These are phyloP conservation scores for Apotomis turbidana DNA, from an alignment of 2,888 invertebrate genomes.

Conservation along the genomic window DNA sequence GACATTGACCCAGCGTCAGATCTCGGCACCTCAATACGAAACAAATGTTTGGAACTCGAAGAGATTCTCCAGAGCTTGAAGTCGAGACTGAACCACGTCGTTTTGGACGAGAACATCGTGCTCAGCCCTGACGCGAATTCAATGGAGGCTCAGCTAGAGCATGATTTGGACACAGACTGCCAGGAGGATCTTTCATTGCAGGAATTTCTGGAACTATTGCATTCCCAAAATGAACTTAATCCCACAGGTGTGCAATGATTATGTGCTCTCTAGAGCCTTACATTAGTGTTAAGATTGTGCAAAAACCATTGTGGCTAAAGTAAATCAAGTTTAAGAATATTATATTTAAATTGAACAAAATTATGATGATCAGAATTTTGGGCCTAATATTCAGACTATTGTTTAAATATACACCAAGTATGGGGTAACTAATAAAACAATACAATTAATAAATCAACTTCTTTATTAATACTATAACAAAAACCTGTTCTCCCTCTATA, in stretches of 20 bases:
- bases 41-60: constrained; percentile 79
- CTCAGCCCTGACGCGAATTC: constrained; percentile 80
- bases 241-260: constrained; percentile 70
- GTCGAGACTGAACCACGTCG: constrained; percentile 78
- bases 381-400: constrained; percentile 37
- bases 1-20: constrained; percentile 80
- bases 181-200: constrained; percentile 80
- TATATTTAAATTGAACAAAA: constrained; percentile 26
- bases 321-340: constrained; percentile 68
- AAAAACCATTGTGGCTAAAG: constrained; percentile 68
- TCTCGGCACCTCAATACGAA: constrained; percentile 77
- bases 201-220: constrained; percentile 77
- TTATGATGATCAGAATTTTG: constrained; percentile 28
- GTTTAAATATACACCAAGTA: constrained; percentile 28
- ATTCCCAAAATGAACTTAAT: constrained; percentile 76
- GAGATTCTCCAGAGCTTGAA: constrained; percentile 80
- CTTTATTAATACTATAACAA: constrained; percentile 20
- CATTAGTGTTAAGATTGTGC: constrained; percentile 55
- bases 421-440: constrained; percentile 34
- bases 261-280: constrained; percentile 43
- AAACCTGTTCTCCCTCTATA: background rate
- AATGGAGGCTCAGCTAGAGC: constrained; percentile 77
- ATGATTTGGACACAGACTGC: constrained; percentile 80
- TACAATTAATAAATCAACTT: constrained; percentile 19
- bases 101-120: constrained; percentile 78